These are phyloP conservation scores for Labia minor DNA, from an alignment of 2,888 invertebrate species.

Conservation along the genomic window DNA sequence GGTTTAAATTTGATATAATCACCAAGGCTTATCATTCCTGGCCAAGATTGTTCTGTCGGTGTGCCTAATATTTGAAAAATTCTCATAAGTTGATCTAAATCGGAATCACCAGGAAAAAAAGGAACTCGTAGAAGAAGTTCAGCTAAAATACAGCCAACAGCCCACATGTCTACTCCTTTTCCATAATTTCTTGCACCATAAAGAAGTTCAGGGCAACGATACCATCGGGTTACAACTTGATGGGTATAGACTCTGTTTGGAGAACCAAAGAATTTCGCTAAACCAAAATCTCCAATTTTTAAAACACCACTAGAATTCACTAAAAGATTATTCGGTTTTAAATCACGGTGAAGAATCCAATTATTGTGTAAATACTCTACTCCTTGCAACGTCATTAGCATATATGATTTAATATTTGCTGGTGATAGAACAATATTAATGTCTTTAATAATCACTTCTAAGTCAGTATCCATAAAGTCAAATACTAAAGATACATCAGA, in stretches of 20 bases:
- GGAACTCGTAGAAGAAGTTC: conserved; percentile 85
- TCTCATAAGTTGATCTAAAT: conserved; percentile 88
- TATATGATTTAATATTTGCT: conserved; percentile 90
- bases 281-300: conserved; percentile 98
- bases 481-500: conserved; percentile 97
- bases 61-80: conserved; percentile 92
- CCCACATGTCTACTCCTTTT: conserved; percentile 97
- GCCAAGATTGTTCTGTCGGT: conserved; percentile 87
- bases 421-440: conserved; percentile 76
- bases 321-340: conserved; percentile 97
- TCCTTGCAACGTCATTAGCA: conserved; percentile 87
- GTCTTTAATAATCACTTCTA: conserved; percentile 90
- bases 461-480: conserved; percentile 99
- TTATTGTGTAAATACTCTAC: conserved; percentile 88
- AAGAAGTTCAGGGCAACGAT: conserved; percentile 83
- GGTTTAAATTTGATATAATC: conserved; percentile 90
- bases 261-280: conserved; percentile 95
- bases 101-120: conserved; percentile 92
- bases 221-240: conserved; percentile 94
- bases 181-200: conserved; percentile 94
- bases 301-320: conserved; percentile 84
- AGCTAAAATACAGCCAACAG: conserved; percentile 94
- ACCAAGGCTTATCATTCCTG: conserved; percentile 64
- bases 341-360: conserved; percentile 95
- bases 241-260: conserved; percentile 93